Evolutionary conservation across 2,888 invertebrate species (phyloP).

Genomic region (Polia nebulosa): DNA sequence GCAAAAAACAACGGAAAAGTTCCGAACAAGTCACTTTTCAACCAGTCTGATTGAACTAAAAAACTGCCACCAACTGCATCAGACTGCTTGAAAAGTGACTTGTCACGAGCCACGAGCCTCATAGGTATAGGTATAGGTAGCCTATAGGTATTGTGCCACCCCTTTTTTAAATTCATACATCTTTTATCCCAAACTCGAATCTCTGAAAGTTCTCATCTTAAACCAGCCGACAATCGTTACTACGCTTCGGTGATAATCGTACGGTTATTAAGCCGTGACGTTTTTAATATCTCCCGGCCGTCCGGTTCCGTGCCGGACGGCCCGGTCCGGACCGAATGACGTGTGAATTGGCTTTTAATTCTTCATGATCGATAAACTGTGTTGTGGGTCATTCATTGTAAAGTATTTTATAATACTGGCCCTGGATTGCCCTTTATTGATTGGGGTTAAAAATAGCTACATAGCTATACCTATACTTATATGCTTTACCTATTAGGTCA

Average conservation of each 20-base stretch:
- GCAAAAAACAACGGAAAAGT: no score
- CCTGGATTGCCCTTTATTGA: constrained; percentile 22
- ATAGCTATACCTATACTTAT: neutral
- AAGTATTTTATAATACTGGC: constrained; percentile 24
- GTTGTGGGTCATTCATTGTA: constrained; percentile 35
- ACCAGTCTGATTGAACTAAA: no score
- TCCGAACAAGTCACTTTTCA: no score
- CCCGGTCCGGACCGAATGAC: constrained; percentile 32
- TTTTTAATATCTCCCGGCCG: constrained; percentile 71
- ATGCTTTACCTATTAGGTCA: neutral
- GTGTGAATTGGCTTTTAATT: constrained; percentile 62
- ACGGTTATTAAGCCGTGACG: constrained; percentile 71
- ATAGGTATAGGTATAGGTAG: no score
- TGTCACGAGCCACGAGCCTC: no score
- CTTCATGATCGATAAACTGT: constrained; percentile 40
- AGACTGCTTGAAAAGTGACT: no score
- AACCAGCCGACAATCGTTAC: constrained; percentile 65
- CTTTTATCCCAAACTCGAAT: neutral
- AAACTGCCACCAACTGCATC: no score
- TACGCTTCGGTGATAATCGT: constrained; percentile 75
- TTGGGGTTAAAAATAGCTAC: neutral
- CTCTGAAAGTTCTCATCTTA: constrained; percentile 36
- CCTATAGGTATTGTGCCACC: no score
- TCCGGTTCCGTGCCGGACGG: constrained; percentile 51
- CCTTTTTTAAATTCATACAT: neutral